A percentile compares a stretch with the other conserved stretches of the same genome.
These are phyloP conservation scores for Drosophila serrata DNA, from an alignment of 1,140 invertebrate genomes.

Conservation along the genomic window DNA sequence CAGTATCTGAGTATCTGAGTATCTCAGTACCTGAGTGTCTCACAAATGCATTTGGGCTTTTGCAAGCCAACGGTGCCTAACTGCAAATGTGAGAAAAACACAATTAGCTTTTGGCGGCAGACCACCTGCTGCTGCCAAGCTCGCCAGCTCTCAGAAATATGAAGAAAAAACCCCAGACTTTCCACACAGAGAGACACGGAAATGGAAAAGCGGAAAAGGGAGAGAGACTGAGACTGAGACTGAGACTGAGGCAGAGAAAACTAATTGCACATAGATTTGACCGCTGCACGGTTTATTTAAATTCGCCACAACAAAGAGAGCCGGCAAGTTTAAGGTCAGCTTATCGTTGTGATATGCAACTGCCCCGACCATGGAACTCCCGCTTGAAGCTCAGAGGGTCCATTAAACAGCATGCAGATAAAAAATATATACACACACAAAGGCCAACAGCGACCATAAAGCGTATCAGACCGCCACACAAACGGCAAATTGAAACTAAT, in stretches of 20 bases:
- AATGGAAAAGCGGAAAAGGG: constrained; percentile 27
- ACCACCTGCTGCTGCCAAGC: constrained; percentile 64
- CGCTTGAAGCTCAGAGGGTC: constrained; percentile 36
- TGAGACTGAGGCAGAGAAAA: no score
- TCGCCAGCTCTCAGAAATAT: constrained; percentile 52
- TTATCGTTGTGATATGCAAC: constrained; percentile 68
- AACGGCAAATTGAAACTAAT: constrained; percentile 79
- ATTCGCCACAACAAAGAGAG: constrained; percentile 71
- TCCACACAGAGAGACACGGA: constrained; percentile 49
- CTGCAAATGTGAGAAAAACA: constrained; percentile 83
- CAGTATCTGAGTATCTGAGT: constrained; percentile 26
- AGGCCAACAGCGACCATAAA: constrained; percentile 51
- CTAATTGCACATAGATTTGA: constrained; percentile 80
- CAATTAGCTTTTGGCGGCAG: constrained; percentile 82
- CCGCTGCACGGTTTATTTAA: constrained; percentile 73
- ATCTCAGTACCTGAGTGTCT: constrained; percentile 64
- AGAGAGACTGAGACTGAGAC: constrained; percentile 23
- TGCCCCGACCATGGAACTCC: constrained; percentile 42
- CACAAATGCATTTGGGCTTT: constrained; percentile 40
- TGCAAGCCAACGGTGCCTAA: constrained; percentile 55
- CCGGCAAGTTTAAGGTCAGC: constrained; percentile 80
- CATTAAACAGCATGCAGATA: constrained; percentile 67
- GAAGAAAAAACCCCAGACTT: constrained; percentile 51
- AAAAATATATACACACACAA: constrained; percentile 37
- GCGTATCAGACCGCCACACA: constrained; percentile 38